A percentile compares a stretch with the other conserved stretches of the same genome.
Evolutionary conservation across 2,888 invertebrate species (phyloP).

Genomic region (Neoitamus cyanurus): DNA sequence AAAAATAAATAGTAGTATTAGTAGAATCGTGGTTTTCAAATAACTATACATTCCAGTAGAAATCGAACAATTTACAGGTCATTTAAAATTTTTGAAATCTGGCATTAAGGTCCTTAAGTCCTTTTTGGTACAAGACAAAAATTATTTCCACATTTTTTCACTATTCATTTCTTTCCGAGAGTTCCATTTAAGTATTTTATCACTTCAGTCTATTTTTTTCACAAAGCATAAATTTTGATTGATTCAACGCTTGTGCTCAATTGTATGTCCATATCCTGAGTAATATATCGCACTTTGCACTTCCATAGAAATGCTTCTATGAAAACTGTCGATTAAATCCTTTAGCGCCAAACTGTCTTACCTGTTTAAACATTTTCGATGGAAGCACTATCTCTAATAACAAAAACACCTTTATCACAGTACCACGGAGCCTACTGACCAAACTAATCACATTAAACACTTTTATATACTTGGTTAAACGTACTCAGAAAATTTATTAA

Average conservation of each 20-base stretch:
- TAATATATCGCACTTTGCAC: background rate
- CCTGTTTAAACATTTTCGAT: background rate
- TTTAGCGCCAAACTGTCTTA: background rate
- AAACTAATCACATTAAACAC: constrained; percentile 15
- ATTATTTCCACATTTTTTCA: too few relatives aligned
- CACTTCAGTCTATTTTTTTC: too few relatives aligned
- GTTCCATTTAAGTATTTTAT: too few relatives aligned
- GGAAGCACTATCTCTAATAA: background rate
- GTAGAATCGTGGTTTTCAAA: too few relatives aligned
- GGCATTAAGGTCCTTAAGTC: too few relatives aligned
- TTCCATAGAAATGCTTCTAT: background rate
- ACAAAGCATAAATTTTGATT: background rate
- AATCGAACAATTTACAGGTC: too few relatives aligned
- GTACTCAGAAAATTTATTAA: constrained; percentile 37
- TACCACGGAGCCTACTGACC: constrained; percentile 1
- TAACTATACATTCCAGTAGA: too few relatives aligned
- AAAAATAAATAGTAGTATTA: background rate
- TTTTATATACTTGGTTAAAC: constrained; percentile 33
- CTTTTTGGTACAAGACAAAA: too few relatives aligned
- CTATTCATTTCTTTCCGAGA: too few relatives aligned
- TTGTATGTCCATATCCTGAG: background rate
- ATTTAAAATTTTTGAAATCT: too few relatives aligned
- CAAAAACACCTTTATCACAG: constrained; percentile 11
- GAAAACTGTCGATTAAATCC: background rate
- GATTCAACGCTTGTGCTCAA: background rate